A percentile compares a stretch with the other conserved stretches of the same genome.
Evolutionary conservation across 92 coral and sea anemone species (phyloP).

Genomic region (Epizoanthus illoricatus): DNA sequence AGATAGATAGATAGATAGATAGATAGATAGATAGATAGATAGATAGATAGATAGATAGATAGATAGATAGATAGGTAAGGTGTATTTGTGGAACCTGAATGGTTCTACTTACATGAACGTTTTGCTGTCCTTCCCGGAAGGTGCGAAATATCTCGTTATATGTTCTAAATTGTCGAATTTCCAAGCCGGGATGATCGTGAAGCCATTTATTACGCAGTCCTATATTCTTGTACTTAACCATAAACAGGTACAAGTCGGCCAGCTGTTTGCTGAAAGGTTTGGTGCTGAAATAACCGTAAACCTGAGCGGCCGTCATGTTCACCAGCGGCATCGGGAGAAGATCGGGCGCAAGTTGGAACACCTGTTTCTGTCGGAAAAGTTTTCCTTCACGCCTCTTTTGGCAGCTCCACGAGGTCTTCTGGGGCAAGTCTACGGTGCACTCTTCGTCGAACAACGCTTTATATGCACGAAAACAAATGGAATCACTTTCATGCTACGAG

Average conservation of each 20-base stretch:
- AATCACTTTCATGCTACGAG: no score
- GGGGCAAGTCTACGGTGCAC: background rate
- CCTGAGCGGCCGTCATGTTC: background rate
- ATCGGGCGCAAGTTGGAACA: background rate
- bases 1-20: no score
- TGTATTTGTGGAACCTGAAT: no score
- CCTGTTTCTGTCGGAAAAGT: constrained; percentile 1
- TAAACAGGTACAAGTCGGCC: background rate
- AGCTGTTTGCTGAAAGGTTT: background rate
- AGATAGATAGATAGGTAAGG: no score
- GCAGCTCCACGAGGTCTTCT: constrained; percentile 22
- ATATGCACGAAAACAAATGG: no score
- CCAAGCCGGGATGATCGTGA: background rate
- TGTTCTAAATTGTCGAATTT: background rate
- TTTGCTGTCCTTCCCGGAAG: constrained; percentile 10
- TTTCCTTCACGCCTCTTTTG: constrained; percentile 13
- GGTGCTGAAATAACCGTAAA: background rate
- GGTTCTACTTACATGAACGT: background rate
- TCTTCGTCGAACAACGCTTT: background rate
- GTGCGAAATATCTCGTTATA: constrained; percentile 9
- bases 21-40: no score
- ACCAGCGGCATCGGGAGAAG: background rate
- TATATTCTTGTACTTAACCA: background rate
- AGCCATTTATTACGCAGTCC: background rate
- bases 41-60: no score